A percentile compares a stretch with the other conserved stretches of the same genome.
Evolutionary conservation across 2,113 vertebrate genomes (phyloP).

Genomic region (Natator depressus): DNA sequence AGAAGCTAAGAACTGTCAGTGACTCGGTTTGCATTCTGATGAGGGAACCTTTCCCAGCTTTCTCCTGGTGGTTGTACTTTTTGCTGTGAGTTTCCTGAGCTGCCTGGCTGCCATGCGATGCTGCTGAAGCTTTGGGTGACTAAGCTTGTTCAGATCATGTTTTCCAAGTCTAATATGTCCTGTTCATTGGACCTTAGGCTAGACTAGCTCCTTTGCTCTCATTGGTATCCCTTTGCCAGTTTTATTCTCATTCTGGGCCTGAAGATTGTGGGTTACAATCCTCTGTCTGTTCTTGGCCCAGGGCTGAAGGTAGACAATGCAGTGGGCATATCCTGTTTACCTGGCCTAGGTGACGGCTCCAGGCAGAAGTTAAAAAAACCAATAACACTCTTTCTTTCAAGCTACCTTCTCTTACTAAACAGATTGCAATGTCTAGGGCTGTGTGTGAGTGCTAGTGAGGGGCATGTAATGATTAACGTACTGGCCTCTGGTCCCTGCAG

Average conservation of each 20-base stretch:
- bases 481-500: not conserved
- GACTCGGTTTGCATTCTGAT: constrained; percentile 13
- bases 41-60: not conserved
- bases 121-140: constrained; percentile 5
- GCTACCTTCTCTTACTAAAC: not conserved
- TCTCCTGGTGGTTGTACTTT: accelerated
- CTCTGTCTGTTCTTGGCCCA: not conserved
- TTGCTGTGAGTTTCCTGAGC: not conserved
- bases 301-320: not conserved
- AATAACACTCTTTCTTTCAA: accelerated
- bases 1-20: constrained; percentile 2
- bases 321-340: not conserved
- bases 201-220: not conserved
- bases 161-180: accelerated
- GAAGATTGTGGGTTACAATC: accelerated
- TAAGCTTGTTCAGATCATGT: not conserved
- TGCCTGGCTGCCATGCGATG: not conserved
- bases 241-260: accelerated
- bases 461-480: accelerated
- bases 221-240: accelerated
- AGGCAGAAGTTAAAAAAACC: not conserved
- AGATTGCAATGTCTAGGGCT: not conserved
- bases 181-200: not conserved
- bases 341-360: not conserved
- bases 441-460: not conserved